A percentile compares a stretch with the other conserved stretches of the same genome.
Conservation (phyloP, 2,797 vertebrate genomes). For the Tenualosa ilisha region DNA sequence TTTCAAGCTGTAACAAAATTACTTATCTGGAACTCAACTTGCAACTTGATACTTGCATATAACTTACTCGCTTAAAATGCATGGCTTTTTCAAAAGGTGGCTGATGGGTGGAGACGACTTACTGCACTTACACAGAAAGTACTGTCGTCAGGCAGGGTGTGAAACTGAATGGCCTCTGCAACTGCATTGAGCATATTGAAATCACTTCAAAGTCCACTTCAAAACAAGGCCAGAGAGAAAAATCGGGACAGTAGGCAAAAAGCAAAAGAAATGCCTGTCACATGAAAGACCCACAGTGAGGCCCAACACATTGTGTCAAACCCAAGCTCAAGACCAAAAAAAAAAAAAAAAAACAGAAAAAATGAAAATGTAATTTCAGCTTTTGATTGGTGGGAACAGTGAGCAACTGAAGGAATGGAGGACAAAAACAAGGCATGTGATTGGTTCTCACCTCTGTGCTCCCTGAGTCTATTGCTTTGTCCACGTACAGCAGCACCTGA, state of each 20-base stretch:
- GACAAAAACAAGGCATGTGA: neutral
- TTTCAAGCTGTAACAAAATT: neutral
- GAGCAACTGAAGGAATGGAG: neutral
- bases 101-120: no score
- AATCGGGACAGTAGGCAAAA: neutral
- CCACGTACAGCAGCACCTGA: constrained; percentile 85
- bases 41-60: no score
- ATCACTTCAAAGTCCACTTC: neutral
- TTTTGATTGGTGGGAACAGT: neutral
- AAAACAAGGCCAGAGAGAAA: neutral
- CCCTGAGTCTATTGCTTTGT: constrained; percentile 98
- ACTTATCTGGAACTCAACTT: neutral
- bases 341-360: no score
- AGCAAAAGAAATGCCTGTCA: neutral
- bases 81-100: neutral
- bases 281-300: neutral
- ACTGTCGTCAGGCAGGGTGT: neutral
- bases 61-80: no score
- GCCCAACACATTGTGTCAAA: neutral
- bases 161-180: neutral
- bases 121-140: neutral
- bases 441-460: constrained; percentile 89
- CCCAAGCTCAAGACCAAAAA: neutral
- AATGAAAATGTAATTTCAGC: neutral
- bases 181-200: neutral